Conservation (phyloP, 1,140 invertebrate genomes). For the Bemisia tabaci region DNA sequence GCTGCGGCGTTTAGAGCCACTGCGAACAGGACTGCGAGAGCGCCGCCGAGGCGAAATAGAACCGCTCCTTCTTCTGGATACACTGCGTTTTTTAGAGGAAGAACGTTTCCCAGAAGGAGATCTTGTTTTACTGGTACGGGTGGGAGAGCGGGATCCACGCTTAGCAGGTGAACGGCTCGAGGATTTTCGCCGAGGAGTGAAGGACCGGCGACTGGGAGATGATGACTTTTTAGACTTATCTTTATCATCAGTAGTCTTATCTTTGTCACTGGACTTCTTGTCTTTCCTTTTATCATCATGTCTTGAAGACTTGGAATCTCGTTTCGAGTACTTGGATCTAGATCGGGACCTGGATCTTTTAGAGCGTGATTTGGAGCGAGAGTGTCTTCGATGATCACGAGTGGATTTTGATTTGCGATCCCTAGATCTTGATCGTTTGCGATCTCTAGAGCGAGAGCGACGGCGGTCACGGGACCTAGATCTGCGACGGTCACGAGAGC, state of each 20-base stretch:
- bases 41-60: background rate
- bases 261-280: conserved; percentile 31
- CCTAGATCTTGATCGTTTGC: conserved; percentile 30
- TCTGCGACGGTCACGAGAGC: conserved; percentile 39
- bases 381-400: conserved; percentile 32
- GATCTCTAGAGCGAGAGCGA: conserved; percentile 29
- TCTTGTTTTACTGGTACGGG: conserved; percentile 1
- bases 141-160: background rate
- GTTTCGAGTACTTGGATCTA: conserved; percentile 22
- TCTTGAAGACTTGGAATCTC: conserved; percentile 30
- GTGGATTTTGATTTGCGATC: conserved; percentile 27
- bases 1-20: background rate
- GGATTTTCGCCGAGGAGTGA: background rate
- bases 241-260: conserved; percentile 14
- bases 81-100: conserved; percentile 10
- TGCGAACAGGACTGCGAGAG: background rate
- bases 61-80: conserved; percentile 10
- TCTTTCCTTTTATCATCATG: conserved; percentile 27
- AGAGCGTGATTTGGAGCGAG: background rate
- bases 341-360: conserved; percentile 10
- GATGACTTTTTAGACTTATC: conserved; percentile 5
- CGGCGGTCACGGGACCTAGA: conserved; percentile 44
- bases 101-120: conserved; percentile 6
- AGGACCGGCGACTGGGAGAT: background rate
- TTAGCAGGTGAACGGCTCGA: conserved; percentile 1